phyloP scores from a whole-genome alignment of 2,113 vertebrate genomes.

The Meriones unguiculatus region DNA sequence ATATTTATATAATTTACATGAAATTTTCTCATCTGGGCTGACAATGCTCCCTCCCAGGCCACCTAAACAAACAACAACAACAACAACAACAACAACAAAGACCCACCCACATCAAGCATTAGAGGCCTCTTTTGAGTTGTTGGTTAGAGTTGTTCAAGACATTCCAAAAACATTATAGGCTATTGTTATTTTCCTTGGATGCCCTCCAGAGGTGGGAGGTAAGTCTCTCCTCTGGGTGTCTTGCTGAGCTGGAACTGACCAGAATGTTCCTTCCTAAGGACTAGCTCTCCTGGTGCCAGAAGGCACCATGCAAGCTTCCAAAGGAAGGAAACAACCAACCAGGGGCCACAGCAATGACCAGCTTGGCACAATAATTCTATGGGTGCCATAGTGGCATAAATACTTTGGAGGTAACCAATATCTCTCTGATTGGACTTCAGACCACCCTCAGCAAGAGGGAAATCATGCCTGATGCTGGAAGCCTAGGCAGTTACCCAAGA shows the following conservation, averaged over 20 bases:
- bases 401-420: neutral
- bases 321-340: neutral
- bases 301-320: neutral
- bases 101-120: neutral
- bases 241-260: neutral
- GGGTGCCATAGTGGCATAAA: neutral
- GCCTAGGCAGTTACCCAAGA: neutral
- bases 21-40: neutral
- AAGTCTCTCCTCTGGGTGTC: neutral
- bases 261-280: neutral
- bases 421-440: neutral
- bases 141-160: neutral
- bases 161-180: neutral
- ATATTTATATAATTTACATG: neutral
- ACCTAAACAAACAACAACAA: neutral
- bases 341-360: neutral
- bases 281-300: too few species aligned
- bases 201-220: neutral
- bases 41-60: neutral
- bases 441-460: neutral
- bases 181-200: neutral
- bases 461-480: neutral
- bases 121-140: neutral
- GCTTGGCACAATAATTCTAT: neutral
- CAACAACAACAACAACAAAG: neutral